These are phyloP conservation scores for Nansenia antarctica DNA, from an alignment of 2,113 vertebrate species.

Conservation along the genomic window DNA sequence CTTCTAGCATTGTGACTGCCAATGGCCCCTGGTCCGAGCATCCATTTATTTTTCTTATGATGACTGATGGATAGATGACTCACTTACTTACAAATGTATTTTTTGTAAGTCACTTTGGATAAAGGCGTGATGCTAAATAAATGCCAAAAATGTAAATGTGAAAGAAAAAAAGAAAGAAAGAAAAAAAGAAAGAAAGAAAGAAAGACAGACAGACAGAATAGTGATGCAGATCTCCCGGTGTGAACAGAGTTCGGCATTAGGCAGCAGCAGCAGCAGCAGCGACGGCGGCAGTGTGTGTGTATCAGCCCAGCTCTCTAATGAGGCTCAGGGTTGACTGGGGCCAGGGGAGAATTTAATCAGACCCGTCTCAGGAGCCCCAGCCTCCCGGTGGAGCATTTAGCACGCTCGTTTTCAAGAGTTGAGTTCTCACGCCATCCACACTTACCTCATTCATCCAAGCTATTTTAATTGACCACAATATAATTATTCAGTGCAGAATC, in stretches of 20 bases:
- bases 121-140: too few relatives aligned
- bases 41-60: too few relatives aligned
- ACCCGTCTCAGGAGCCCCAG: constrained; percentile 36
- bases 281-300: neutral
- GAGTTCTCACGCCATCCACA: too few relatives aligned
- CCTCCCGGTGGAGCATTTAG: constrained; percentile 21
- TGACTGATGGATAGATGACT: too few relatives aligned
- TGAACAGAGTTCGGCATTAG: neutral
- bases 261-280: neutral
- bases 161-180: constrained; percentile 40
- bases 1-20: too few relatives aligned
- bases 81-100: too few relatives aligned
- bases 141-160: constrained; percentile 19
- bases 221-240: constrained; percentile 19
- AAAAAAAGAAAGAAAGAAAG: neutral
- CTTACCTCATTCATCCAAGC: too few relatives aligned
- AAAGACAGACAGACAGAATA: neutral
- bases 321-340: constrained; percentile 33
- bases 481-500: too few relatives aligned
- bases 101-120: too few relatives aligned
- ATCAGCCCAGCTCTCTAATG: constrained; percentile 16
- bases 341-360: constrained; percentile 48
- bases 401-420: too few relatives aligned
- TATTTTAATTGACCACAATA: too few relatives aligned
- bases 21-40: too few relatives aligned